Conservation (phyloP, 2,888 invertebrate genomes). For the Dicroscelio sp. region DNA sequence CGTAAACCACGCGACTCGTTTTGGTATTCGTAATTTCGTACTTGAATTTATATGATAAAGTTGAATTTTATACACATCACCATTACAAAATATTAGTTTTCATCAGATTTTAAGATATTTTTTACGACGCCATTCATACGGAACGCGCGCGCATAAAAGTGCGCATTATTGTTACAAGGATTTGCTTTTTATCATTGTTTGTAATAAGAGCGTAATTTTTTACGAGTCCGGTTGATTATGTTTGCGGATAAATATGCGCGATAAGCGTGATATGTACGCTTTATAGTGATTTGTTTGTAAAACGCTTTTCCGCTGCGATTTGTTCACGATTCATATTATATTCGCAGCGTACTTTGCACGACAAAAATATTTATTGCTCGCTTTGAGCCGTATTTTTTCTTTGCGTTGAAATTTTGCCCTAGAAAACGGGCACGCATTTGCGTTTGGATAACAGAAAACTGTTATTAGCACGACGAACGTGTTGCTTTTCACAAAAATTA, state of each 20-base stretch:
- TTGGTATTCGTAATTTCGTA: slow-evolving; percentile 20
- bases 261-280: slow-evolving; percentile 48
- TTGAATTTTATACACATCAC: slow-evolving; percentile 10
- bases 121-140: slow-evolving; percentile 53
- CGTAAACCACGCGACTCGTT: slow-evolving; percentile 1
- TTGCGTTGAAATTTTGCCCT: too few species aligned
- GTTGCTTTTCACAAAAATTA: slow-evolving; percentile 6
- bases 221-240: slow-evolving; percentile 59
- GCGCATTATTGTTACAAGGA: slow-evolving; percentile 52
- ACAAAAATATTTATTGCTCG: slow-evolving; percentile 20
- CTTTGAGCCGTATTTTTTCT: background rate
- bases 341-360: slow-evolving; percentile 35
- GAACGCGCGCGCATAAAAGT: slow-evolving; percentile 45
- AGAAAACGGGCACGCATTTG: too few species aligned
- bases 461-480: too few species aligned
- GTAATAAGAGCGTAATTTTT: slow-evolving; percentile 65
- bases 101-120: slow-evolving; percentile 64
- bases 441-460: too few species aligned
- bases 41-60: slow-evolving; percentile 28
- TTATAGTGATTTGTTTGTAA: slow-evolving; percentile 62
- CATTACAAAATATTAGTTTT: slow-evolving; percentile 63
- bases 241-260: slow-evolving; percentile 52
- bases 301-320: slow-evolving; percentile 39
- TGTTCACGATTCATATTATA: slow-evolving; percentile 48
- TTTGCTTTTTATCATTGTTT: slow-evolving; percentile 66